Percentiles rank a stretch among this genome's conserved stretches.
These are phyloP conservation scores for Zygothrica quintamaculata DNA, from an alignment of 2,888 invertebrate species.

Conservation along the genomic window DNA sequence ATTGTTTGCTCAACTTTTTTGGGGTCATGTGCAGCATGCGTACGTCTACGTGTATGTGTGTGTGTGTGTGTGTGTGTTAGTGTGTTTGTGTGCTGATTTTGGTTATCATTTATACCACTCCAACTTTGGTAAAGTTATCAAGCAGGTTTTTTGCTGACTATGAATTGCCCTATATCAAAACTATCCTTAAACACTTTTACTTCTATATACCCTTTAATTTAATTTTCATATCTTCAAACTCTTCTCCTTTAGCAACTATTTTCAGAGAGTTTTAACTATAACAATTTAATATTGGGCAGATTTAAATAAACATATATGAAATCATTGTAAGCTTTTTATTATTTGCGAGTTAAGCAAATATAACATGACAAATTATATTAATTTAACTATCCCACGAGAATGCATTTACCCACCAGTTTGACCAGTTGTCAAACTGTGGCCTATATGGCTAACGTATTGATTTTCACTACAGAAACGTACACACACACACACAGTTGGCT, in stretches of 20 bases:
- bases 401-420: slow-evolving; percentile 30
- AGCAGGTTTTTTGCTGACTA: no score
- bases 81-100: slow-evolving; percentile 18
- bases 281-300: no score
- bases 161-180: no score
- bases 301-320: no score
- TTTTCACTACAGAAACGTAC: no score
- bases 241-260: background rate
- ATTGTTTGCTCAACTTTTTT: slow-evolving; percentile 57
- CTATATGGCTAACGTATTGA: slow-evolving; percentile 67
- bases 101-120: slow-evolving; percentile 7
- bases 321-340: slow-evolving; percentile 46
- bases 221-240: slow-evolving; percentile 11
- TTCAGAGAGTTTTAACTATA: no score
- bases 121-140: background rate
- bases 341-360: slow-evolving; percentile 31
- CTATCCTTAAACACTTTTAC: no score
- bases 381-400: slow-evolving; percentile 26
- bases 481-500: slow-evolving; percentile 54
- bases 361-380: slow-evolving; percentile 51
- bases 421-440: slow-evolving; percentile 66
- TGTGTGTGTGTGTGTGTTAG: slow-evolving; percentile 3
- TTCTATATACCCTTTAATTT: no score
- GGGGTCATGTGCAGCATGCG: slow-evolving; percentile 31
- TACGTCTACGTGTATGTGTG: no score